Conservation (phyloP, 2,888 invertebrate species). For the Phytoseiulus persimilis region DNA sequence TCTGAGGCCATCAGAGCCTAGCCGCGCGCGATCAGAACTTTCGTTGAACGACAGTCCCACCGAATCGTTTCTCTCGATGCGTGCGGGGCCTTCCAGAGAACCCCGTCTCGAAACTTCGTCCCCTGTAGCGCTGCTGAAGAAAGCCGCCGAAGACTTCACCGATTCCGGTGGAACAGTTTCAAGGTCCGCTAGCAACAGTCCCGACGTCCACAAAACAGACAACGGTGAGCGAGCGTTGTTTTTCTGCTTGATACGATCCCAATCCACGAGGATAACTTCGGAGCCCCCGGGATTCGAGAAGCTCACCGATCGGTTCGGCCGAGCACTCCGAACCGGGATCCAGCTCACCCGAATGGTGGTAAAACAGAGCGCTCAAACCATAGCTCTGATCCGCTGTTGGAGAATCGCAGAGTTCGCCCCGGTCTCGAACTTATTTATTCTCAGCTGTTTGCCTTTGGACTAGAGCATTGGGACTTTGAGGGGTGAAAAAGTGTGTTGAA, state of each 20-base stretch:
- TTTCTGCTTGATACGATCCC: no score
- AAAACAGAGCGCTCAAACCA: background rate
- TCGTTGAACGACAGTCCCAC: background rate
- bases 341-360: background rate
- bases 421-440: background rate
- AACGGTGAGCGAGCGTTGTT: background rate
- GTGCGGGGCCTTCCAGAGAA: background rate
- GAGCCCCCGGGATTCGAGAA: background rate
- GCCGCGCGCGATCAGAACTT: conserved; percentile 20
- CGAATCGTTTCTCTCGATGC: background rate
- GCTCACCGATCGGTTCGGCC: background rate
- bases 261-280: no score
- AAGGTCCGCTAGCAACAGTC: background rate
- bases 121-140: conserved; percentile 31
- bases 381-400: background rate
- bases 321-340: background rate
- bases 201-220: background rate
- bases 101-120: background rate
- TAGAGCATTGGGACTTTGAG: background rate
- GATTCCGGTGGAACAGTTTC: background rate
- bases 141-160: background rate
- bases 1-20: conserved; percentile 7
- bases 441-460: background rate
- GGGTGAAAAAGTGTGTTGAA: background rate
- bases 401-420: background rate